A percentile compares a stretch with the other conserved stretches of the same genome.
Evolutionary conservation across 2,113 vertebrate genomes (phyloP).

Genomic region (Rhizomys pruinosus): DNA sequence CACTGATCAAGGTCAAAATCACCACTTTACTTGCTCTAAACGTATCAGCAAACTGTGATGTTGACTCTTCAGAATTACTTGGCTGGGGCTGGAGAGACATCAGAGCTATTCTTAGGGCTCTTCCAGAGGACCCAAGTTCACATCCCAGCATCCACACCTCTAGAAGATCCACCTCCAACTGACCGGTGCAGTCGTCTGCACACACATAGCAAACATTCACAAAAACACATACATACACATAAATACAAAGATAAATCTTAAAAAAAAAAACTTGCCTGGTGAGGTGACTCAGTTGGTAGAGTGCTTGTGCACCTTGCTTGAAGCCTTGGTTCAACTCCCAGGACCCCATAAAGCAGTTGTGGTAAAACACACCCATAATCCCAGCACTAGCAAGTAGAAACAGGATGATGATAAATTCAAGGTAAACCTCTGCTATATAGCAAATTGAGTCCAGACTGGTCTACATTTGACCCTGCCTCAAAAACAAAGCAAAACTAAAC

Average conservation of each 20-base stretch:
- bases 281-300: neutral
- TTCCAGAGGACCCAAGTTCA: neutral
- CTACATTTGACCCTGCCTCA: neutral
- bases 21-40: neutral
- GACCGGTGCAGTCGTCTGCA: neutral
- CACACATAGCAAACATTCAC: neutral
- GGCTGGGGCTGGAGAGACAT: too few relatives aligned
- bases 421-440: neutral
- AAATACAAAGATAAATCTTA: neutral
- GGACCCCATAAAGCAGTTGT: too few relatives aligned
- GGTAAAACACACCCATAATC: neutral
- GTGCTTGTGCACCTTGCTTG: too few relatives aligned
- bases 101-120: too few relatives aligned
- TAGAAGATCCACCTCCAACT: neutral
- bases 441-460: neutral
- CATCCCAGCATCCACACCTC: too few relatives aligned
- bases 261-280: neutral
- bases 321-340: neutral
- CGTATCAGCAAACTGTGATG: neutral
- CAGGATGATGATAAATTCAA: neutral
- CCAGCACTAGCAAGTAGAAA: neutral
- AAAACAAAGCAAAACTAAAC: neutral
- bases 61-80: conserved; percentile 2
- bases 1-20: neutral
- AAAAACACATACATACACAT: neutral